Percentiles rank a stretch among this genome's conserved stretches.
Evolutionary conservation across 2,113 vertebrate genomes (phyloP).

Genomic region (Cyprinodon brontotheroides): DNA sequence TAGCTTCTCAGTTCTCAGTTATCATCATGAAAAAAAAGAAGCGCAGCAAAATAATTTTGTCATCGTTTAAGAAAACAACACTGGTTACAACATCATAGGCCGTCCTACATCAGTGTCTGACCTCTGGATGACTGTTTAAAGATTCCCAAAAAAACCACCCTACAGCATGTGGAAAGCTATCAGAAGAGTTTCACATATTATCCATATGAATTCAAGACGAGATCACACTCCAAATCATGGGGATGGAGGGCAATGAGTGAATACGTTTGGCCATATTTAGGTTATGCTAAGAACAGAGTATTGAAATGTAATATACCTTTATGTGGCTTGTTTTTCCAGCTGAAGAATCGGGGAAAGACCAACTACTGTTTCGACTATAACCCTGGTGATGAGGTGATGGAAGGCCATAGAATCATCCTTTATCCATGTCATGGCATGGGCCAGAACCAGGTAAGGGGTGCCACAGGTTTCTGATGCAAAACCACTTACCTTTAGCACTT

Average conservation of each 20-base stretch:
- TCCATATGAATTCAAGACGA: no score
- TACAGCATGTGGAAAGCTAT: no score
- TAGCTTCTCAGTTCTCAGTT: no score
- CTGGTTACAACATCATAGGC: no score
- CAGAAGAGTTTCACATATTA: no score
- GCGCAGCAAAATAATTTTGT: no score
- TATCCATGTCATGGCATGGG: constrained; percentile 96
- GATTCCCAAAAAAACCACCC: no score
- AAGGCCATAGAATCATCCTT: constrained; percentile 85
- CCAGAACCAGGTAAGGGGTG: constrained; percentile 90
- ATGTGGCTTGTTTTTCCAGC: constrained; percentile 66
- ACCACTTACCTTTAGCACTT: no score
- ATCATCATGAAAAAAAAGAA: no score
- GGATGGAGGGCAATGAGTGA: not conserved
- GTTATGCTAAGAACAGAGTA: not conserved
- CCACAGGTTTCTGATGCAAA: not conserved
- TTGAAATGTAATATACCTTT: not conserved
- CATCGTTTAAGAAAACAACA: no score
- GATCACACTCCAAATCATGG: not conserved
- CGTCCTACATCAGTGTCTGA: no score
- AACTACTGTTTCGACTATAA: constrained; percentile 96
- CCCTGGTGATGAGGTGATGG: constrained; percentile 82
- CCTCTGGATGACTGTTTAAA: no score
- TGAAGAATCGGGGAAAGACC: constrained; percentile 86
- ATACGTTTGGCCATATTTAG: not conserved